Conservation (phyloP, 64 coral and sea anemone species). For the Actinia equina region DNA sequence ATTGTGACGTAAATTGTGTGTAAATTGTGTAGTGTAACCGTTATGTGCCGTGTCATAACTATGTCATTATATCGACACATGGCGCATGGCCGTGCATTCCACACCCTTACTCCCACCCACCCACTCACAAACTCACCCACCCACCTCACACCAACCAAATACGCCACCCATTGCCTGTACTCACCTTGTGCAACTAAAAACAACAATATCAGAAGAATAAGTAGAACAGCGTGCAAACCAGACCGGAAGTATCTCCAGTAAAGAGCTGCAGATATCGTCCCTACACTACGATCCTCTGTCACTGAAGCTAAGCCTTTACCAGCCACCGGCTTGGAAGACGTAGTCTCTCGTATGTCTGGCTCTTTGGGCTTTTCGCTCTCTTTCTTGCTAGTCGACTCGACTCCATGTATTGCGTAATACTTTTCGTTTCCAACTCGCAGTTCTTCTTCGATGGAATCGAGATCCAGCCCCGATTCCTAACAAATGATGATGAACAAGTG, state of each 20-base stretch:
- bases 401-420: conserved; percentile 68
- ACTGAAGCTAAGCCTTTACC: conserved; percentile 44
- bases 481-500: background rate
- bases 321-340: background rate
- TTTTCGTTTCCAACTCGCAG: conserved; percentile 64
- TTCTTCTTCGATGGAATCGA: conserved; percentile 79
- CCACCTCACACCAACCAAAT: background rate
- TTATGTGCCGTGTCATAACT: too few relatives aligned
- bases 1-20: too few relatives aligned
- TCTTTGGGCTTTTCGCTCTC: background rate
- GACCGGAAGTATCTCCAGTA: conserved; percentile 90
- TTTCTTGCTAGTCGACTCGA: background rate
- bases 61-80: too few relatives aligned
- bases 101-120: too few relatives aligned
- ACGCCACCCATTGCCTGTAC: background rate
- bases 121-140: too few relatives aligned
- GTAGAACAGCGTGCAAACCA: conserved; percentile 63
- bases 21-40: too few relatives aligned
- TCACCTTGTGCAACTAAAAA: conserved; percentile 87
- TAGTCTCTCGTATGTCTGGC: background rate
- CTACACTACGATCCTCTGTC: conserved; percentile 71
- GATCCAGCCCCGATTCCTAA: conserved; percentile 71
- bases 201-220: conserved; percentile 56
- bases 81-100: too few relatives aligned
- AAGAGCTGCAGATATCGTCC: conserved; percentile 70